A percentile compares a stretch with the other conserved stretches of the same genome.
Evolutionary conservation across 2,113 vertebrate genomes (phyloP).

Genomic region (Odocoileus virginianus): DNA sequence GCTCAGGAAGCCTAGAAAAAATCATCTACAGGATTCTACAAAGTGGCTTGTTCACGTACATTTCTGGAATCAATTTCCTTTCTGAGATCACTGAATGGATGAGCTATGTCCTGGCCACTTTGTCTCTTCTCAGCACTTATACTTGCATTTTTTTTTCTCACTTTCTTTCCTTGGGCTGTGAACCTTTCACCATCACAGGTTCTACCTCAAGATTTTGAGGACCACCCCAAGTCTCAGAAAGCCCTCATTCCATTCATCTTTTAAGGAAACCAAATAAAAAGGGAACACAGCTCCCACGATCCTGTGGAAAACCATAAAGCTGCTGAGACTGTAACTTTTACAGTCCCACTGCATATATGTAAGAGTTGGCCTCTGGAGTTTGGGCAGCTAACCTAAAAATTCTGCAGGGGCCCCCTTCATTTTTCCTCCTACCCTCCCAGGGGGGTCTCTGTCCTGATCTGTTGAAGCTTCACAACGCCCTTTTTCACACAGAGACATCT

Average conservation of each 20-base stretch:
- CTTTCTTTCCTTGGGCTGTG: conserved; percentile 86
- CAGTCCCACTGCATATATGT: background rate
- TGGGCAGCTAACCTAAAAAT: background rate
- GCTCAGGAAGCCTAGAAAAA: conserved; percentile 90
- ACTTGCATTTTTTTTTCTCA: conserved; percentile 86
- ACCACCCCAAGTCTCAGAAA: conserved; percentile 90
- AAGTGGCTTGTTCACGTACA: conserved; percentile 88
- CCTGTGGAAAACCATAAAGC: background rate
- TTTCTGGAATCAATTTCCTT: conserved; percentile 91
- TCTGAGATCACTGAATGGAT: conserved; percentile 93
- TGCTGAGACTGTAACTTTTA: background rate
- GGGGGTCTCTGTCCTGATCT: background rate
- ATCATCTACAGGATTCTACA: conserved; percentile 87
- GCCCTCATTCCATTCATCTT: conserved; percentile 91
- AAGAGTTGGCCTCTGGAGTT: background rate
- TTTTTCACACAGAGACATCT: background rate
- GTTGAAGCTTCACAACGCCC: background rate
- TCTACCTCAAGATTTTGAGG: conserved; percentile 88
- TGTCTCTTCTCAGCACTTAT: conserved; percentile 85
- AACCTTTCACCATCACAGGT: conserved; percentile 91
- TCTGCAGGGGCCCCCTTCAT: background rate
- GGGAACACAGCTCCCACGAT: background rate
- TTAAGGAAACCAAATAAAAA: conserved; percentile 74
- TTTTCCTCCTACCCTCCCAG: background rate
- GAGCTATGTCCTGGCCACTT: conserved; percentile 87